Base-by-base conservation (phyloP, 2,113 vertebrate genomes). In the Naja naja region DNA sequence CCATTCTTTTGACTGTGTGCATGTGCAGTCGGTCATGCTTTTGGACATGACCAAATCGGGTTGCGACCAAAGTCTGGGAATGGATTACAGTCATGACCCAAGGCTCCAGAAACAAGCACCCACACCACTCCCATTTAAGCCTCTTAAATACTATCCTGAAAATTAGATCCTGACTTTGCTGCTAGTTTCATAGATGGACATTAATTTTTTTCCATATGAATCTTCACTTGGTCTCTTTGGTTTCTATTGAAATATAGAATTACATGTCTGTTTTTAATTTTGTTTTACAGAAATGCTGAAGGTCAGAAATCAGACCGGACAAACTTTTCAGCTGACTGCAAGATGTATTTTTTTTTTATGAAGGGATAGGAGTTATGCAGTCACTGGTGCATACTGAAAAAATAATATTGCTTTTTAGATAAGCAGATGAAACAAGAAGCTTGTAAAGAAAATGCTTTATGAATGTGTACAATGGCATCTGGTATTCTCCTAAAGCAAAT, bases 201-300 rank as follows among this genome's bases (percentile, higher is more conserved):
- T 0, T 87, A 27, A 3, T 85, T 93, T 93, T 95, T 10, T 34
- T 52, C 93, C 9, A 45, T 88, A 14, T 54, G 0, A 1, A 12
- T 90, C 10, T 4, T 92, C 52, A 0, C 0, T 89, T 45, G 1
- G 53, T 88, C 25, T 88, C 27, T 93, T 88, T n/a, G 22, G 69
- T 85, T 23, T 27, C 55, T 0, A 0, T 27, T 93, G 43, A 94
- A 87, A 87, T 52, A 60, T 10, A 88, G 58, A 49, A 90, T 0
- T 4, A 34, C 39, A 43, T 0, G 91, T 95, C 88, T 90, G 47
- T 92, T 89, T 93, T 18, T 89, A 94, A 87, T 89, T 88, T 10
- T 22, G 93, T 60, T 94, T 91, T 90, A 74, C 0, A 92, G 74
- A 39, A 93, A 95, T 58, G 93, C 89, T 95, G 91, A 96, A 94